These are phyloP conservation scores for Gila orcuttii DNA, from an alignment of 2,113 vertebrate species.

Conservation along the genomic window DNA sequence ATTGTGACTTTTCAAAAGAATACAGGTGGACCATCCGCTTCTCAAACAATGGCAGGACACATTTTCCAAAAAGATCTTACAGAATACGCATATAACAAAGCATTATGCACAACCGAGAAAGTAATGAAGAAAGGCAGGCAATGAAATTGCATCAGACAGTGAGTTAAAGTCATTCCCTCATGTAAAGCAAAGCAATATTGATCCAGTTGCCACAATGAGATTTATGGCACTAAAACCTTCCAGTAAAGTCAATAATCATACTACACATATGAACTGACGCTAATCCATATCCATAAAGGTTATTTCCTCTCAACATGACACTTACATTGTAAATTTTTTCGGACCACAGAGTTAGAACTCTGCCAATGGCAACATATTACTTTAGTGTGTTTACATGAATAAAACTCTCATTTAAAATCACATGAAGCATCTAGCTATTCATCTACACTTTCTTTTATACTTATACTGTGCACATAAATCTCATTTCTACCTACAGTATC, in stretches of 20 bases:
- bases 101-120: background rate
- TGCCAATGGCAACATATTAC: background rate
- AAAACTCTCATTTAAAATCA: background rate
- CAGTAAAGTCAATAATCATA: constrained; percentile 41
- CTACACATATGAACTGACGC: constrained; percentile 45
- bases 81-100: constrained; percentile 23
- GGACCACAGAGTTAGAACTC: background rate
- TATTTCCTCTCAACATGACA: constrained; percentile 33
- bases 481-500: background rate
- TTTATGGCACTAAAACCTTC: constrained; percentile 21
- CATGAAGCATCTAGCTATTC: background rate
- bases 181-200: constrained; percentile 36
- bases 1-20: constrained; percentile 26
- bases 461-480: background rate
- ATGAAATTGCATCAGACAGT: background rate
- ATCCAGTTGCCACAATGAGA: constrained; percentile 34
- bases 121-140: background rate
- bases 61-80: constrained; percentile 30
- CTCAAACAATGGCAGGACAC: constrained; percentile 10
- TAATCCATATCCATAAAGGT: constrained; percentile 18
- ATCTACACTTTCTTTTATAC: background rate
- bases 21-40: background rate
- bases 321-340: constrained; percentile 31
- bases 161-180: constrained; percentile 43
- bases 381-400: background rate